These are phyloP conservation scores for Globia sparganii DNA, from an alignment of 2,888 invertebrate species.

Conservation along the genomic window DNA sequence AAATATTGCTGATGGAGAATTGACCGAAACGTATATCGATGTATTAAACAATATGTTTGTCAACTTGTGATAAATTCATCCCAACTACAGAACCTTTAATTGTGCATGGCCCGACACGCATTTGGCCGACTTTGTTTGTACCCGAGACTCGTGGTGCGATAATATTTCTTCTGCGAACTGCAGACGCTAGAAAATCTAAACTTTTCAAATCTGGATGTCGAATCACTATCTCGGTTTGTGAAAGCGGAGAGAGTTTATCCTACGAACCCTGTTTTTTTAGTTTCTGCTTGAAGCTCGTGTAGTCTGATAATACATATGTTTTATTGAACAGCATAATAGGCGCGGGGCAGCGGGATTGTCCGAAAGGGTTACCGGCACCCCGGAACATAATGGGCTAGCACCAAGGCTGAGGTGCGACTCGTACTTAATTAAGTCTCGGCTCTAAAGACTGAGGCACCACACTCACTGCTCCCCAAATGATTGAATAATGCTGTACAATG, in stretches of 20 bases:
- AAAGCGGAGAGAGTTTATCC: background rate
- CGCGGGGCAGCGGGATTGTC: too few relatives aligned
- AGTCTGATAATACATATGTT: background rate
- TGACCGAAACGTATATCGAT: background rate
- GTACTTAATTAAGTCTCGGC: too few relatives aligned
- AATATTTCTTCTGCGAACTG: background rate
- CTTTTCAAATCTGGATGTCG: background rate
- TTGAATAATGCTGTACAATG: background rate
- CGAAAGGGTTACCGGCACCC: too few relatives aligned
- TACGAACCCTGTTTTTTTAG: background rate
- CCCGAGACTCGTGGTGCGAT: background rate
- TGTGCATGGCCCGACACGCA: background rate
- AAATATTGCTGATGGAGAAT: background rate
- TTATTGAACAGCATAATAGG: too few relatives aligned
- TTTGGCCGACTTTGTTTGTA: background rate
- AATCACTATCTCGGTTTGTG: background rate
- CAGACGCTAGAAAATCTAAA: background rate
- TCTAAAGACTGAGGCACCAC: background rate
- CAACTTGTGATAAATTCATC: background rate
- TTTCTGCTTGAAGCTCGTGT: background rate
- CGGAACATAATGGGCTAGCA: too few relatives aligned
- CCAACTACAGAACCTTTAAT: background rate
- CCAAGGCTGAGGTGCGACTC: too few relatives aligned
- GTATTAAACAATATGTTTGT: background rate
- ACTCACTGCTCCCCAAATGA: background rate